Conservation (phyloP, 2,797 vertebrate genomes). For the Sebastes baramenuke region DNA sequence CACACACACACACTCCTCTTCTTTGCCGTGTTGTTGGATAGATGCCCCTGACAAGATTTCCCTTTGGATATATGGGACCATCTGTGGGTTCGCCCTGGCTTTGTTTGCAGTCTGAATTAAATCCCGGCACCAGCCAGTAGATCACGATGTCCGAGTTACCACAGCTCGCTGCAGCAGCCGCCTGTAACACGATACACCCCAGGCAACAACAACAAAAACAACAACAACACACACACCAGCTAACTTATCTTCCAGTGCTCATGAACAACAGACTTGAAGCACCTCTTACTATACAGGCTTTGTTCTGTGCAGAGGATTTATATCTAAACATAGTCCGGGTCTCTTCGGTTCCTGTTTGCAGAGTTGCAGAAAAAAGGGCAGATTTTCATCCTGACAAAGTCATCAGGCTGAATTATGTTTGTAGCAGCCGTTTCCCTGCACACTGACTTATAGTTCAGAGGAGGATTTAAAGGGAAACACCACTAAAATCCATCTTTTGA, state of each 20-base stretch:
- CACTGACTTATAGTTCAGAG: neutral
- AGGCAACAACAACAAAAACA: neutral
- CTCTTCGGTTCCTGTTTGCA: neutral
- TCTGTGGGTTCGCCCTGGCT: conserved; percentile 61
- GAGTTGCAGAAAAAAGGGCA: neutral
- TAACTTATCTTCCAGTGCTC: neutral
- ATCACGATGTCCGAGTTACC: conserved; percentile 51
- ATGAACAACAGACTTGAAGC: neutral
- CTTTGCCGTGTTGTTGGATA: conserved; percentile 35
- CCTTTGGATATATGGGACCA: conserved; percentile 61
- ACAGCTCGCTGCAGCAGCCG: conserved; percentile 24
- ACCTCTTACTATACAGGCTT: neutral
- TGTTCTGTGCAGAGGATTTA: neutral
- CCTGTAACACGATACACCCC: conserved; percentile 20
- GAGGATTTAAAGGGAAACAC: neutral
- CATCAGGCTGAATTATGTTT: neutral
- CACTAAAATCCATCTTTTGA: neutral
- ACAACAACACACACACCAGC: neutral
- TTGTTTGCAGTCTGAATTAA: conserved; percentile 65
- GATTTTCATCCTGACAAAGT: neutral
- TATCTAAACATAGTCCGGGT: neutral
- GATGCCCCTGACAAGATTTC: conserved; percentile 64
- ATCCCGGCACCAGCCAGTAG: conserved; percentile 46
- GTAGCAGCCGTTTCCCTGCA: neutral
- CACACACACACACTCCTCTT: neutral